Evolutionary conservation across 2,888 invertebrate species (phyloP), one percentile per base, ranked within the genome.

Genomic region (Sylvicola fuscatus): DNA sequence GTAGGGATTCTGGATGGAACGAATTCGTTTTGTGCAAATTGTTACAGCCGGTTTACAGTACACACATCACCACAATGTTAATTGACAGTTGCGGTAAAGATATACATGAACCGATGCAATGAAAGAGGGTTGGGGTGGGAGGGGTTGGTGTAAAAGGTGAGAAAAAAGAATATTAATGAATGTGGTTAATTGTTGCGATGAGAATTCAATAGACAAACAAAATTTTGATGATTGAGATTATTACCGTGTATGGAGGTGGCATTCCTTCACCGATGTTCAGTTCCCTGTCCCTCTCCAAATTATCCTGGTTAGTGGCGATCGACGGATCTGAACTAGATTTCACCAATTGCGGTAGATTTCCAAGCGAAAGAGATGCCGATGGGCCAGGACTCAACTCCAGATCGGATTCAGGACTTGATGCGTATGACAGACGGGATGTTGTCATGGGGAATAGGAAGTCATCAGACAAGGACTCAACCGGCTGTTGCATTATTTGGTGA

Each of bases 401-500:
- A 63, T 93, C 93, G 56, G 87, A 89, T 65, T 93, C 92, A 43
- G 90, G 90, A 56, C 89, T 89, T 53, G 90, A 90, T 45, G 90
- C 90, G 62, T 90, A 92, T 53, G 92, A 92, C 47, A 92, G 68
- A 55, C 90, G 79, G 58, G 87, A 76, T 53, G 84, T 83, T 47
- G 86, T 86, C 92, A 93, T 92, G 55, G 93, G 93, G 71, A 95
- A 95, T 56, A 95, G 77, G 75, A 93, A 92, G 72, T 97, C 93
- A 64, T 97, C 95, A 51, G 90, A 89, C 58, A 93, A 70, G 58
- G 87, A 84, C 64, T 93, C 90, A 58, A 89, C 87, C 57, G 92
- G 89, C 90, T 92, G 69, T 57, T 63, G 43, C 38, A 37, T 40
- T 39, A 37, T 40, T 34, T 40, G 31, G 35, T 37, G 21, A 17